Percentiles rank a stretch among this genome's conserved stretches.
Evolutionary conservation across 2,888 invertebrate genomes (phyloP).

Genomic region (Acleris emargana): DNA sequence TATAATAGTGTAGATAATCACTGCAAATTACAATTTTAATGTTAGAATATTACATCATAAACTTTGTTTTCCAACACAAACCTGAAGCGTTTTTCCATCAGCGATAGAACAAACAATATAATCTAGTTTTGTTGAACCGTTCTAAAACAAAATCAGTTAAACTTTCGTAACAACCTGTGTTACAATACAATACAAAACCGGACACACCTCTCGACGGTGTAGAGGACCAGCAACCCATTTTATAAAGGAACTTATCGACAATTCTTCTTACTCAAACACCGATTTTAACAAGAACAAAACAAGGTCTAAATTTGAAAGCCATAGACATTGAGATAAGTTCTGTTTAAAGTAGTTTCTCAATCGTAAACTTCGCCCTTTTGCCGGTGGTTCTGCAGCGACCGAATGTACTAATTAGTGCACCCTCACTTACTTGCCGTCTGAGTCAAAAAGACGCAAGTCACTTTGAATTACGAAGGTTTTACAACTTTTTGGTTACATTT

Average conservation of each 20-base stretch:
- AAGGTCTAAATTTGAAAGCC: slow-evolving; percentile 39
- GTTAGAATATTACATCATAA: too few relatives aligned
- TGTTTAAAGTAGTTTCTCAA: slow-evolving; percentile 61
- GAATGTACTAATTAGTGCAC: slow-evolving; percentile 77
- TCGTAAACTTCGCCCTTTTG: slow-evolving; percentile 70
- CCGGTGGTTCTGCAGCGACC: slow-evolving; percentile 55
- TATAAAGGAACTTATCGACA: not conserved
- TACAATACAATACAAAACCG: slow-evolving; percentile 21
- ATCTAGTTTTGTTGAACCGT: not conserved
- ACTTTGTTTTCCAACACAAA: not conserved
- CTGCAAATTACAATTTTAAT: too few relatives aligned
- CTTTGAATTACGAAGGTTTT: not conserved
- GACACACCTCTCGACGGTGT: slow-evolving; percentile 9
- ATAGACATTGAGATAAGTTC: slow-evolving; percentile 51
- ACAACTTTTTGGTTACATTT: slow-evolving; percentile 3
- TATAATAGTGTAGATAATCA: too few relatives aligned
- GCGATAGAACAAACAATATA: not conserved
- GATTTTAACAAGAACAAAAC: not conserved
- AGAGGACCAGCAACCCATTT: slow-evolving; percentile 34
- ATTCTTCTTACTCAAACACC: not conserved
- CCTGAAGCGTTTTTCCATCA: not conserved
- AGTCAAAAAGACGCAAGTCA: slow-evolving; percentile 1
- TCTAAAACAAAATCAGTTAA: slow-evolving; percentile 31
- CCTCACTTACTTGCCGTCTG: slow-evolving; percentile 18
- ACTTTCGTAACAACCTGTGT: slow-evolving; percentile 25